phyloP scores from a whole-genome alignment of 30 jellyfish, hydroid and myxozoan genomes.

The Chrysaora quinquecirrha region DNA sequence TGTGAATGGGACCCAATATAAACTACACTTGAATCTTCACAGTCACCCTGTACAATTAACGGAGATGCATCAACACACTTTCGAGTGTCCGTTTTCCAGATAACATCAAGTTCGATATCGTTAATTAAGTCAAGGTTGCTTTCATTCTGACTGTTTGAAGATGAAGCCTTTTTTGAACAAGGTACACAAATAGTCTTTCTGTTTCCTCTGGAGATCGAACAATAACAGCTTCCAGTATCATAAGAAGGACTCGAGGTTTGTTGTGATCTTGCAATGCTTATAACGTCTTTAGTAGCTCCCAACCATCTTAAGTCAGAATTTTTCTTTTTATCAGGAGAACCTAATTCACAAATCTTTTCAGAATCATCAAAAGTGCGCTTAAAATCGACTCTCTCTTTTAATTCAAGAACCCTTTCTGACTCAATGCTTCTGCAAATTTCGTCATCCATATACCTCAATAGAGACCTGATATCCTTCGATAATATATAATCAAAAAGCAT shows the following conservation, averaged over 20 bases:
- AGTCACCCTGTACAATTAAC: constrained; percentile 58
- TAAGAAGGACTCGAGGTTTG: not conserved
- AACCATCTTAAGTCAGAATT: too few relatives aligned
- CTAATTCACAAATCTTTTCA: not conserved
- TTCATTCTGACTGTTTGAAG: not conserved
- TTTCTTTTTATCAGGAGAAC: not conserved
- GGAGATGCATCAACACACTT: constrained; percentile 97
- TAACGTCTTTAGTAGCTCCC: too few relatives aligned
- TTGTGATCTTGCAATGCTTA: too few relatives aligned
- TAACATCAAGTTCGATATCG: not conserved
- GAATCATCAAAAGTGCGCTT: too few relatives aligned
- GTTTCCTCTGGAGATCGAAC: constrained; percentile 42
- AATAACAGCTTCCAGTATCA: constrained; percentile 17
- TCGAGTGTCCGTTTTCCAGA: constrained; percentile 35
- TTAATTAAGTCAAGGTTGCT: not conserved
- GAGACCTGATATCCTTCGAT: constrained; percentile 3
- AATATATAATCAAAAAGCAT: constrained; percentile 31
- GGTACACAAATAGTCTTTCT: constrained; percentile 1
- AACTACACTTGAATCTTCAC: constrained; percentile 41
- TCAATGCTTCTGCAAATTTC: not conserved
- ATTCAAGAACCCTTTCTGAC: not conserved
- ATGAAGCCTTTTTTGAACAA: constrained; percentile 3
- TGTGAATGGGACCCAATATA: constrained; percentile 93
- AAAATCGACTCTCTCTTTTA: too few relatives aligned
- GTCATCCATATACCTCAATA: not conserved